phyloP scores from a whole-genome alignment of 64 coral and sea anemone species.

The Pachyseris speciosa region DNA sequence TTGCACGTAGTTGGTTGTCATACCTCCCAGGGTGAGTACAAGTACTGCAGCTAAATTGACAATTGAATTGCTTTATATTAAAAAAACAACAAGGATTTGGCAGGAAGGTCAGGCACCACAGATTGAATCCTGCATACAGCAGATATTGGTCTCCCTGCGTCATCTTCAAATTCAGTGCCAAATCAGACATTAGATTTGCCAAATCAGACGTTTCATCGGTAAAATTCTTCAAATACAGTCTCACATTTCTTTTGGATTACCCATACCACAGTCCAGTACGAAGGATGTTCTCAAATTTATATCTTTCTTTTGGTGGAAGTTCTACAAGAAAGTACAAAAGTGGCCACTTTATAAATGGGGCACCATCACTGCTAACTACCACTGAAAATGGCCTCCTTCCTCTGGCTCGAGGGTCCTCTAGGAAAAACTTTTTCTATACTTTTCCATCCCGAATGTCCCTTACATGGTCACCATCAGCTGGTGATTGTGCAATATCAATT shows the following conservation, averaged over 20 bases:
- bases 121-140: constrained; percentile 32
- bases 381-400: neutral
- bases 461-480: too few relatives aligned
- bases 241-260: constrained; percentile 34
- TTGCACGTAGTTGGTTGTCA: neutral
- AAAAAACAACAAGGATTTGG: constrained; percentile 43
- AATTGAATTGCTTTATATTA: constrained; percentile 69
- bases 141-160: neutral
- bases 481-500: too few relatives aligned
- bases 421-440: neutral
- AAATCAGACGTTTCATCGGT: neutral
- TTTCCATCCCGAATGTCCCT: neutral
- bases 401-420: neutral
- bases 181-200: too few relatives aligned
- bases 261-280: constrained; percentile 52
- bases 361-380: constrained; percentile 56
- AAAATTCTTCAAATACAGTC: constrained; percentile 1
- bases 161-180: constrained; percentile 15
- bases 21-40: constrained; percentile 57
- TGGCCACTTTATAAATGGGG: constrained; percentile 66
- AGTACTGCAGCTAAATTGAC: constrained; percentile 53
- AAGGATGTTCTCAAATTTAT: constrained; percentile 47
- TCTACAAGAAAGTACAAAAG: constrained; percentile 59
- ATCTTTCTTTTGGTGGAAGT: constrained; percentile 19
- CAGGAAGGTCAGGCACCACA: constrained; percentile 56